Evolutionary conservation across 2,888 invertebrate genomes (phyloP), one percentile per base, ranked within the genome.

Genomic region (Eustalomyia histrio): DNA sequence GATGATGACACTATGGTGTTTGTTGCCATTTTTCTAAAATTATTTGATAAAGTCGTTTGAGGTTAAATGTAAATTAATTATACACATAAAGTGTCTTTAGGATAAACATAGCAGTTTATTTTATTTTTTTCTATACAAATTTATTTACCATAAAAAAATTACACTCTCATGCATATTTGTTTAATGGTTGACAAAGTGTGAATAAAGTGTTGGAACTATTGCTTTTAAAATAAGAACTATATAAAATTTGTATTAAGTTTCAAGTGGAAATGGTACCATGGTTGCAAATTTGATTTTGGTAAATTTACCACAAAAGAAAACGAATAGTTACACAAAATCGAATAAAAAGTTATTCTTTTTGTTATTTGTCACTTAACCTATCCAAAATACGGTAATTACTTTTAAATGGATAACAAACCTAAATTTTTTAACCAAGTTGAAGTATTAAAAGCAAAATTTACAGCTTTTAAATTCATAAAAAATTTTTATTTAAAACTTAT

Each of bases 1-100:
- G 47, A 60, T 74, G 35, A 29, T 29, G 35, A 21, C 68, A 24
- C 50, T 58, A 35, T 24, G 18, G 52, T 47, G n/a, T 75, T 57
- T 68, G 43, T 14, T 67, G 76, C 47, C 63, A 58, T 80, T 80
- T 72, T 64, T 67, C 43, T 64, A 67, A 80, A 47, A 76, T 60
- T 58, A 61, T 76, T 69, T 73, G 73, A 69, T 76, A 80, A 64
- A 73, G 68, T 73, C 73, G 60, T 80, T 76, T 80, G 80, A 74
- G 76, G 58, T 76, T 73, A 76, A 80, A 80, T 80, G 69, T 47
- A 80, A 80, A 76, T 76, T 80, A 76, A 80, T 80, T 80, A 73
- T 68, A 76, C 53, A 80, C 76, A 80, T 76, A 80, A 76, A 76
- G 55, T 80, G 69, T 55, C 50, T 68, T 65, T 61, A 55, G 80